Evolutionary conservation across 2,113 vertebrate species (phyloP).

Genomic region (Spheniscus mendiculus): DNA sequence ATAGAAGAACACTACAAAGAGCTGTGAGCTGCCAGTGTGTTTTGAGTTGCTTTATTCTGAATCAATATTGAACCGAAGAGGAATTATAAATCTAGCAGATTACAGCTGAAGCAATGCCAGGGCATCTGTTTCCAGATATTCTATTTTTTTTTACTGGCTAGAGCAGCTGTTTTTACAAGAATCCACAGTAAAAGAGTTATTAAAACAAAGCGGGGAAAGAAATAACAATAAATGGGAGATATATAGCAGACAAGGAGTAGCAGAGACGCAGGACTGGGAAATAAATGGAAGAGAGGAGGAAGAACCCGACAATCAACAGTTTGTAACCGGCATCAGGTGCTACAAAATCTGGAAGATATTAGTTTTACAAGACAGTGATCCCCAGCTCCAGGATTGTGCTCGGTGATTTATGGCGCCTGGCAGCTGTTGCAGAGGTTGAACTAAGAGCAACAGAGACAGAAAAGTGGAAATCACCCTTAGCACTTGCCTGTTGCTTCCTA

Average conservation of each 20-base stretch:
- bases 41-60: slow-evolving; percentile 65
- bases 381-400: slow-evolving; percentile 24
- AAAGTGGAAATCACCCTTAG: slow-evolving; percentile 6
- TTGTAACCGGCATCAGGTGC: slow-evolving; percentile 25
- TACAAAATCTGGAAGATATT: slow-evolving; percentile 58
- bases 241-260: slow-evolving; percentile 41
- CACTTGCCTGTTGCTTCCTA: not conserved
- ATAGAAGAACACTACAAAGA: not conserved
- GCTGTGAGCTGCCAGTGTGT: not conserved
- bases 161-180: slow-evolving; percentile 73
- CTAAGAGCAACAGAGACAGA: not conserved
- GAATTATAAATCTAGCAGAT: slow-evolving; percentile 68
- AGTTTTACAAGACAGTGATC: slow-evolving; percentile 52
- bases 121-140: slow-evolving; percentile 64
- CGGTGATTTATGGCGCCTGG: slow-evolving; percentile 52
- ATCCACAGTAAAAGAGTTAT: slow-evolving; percentile 71
- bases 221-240: slow-evolving; percentile 54
- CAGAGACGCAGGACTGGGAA: not conserved
- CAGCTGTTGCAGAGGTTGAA: slow-evolving; percentile 43
- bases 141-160: slow-evolving; percentile 31
- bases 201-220: slow-evolving; percentile 62
- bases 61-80: slow-evolving; percentile 61
- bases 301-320: slow-evolving; percentile 19
- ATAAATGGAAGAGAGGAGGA: slow-evolving; percentile 23
- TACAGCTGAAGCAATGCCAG: slow-evolving; percentile 54